Evolutionary conservation across 2,113 vertebrate species (phyloP), one percentile per base, ranked within the genome.

Genomic region (Formicarius rufipectus): DNA sequence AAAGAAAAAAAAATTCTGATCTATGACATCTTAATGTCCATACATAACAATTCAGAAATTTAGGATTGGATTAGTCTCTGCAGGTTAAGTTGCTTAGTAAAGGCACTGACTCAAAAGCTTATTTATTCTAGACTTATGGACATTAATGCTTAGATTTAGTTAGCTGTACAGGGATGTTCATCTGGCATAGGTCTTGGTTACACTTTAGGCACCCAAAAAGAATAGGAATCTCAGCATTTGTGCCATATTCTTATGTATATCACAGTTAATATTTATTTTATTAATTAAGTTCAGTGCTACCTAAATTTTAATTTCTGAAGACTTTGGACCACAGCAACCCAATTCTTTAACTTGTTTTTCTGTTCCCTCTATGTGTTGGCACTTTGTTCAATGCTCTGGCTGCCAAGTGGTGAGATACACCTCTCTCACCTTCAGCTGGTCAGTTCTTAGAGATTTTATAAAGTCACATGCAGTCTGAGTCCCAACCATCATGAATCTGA

Each of bases 151-250:
- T 40, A 79, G 3, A 73, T n/a, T 64, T 27, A 66, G 4, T 4
- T 52, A 25, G n/a, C 33, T 69, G 4, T n/a, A 44, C 10, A 28
- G 6, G 18, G 2, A 23, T 74, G 53, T 62, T 87, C 7, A 62
- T 40, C 22, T 15, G 69, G 22, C 22, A 39, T 13, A 66, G 40
- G 30, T n/a, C 14, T n/a, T 64, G 7, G 7, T 23, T 74, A 40
- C 6, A 2, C 3, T 71, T 8, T 63, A 35, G 50, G 3, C 19
- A 5, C 6, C 12, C 4, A 49, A 58, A 25, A 2, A 2, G 3
- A 91, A 72, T n/a, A 84, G 3, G 5, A 22, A 8, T 37, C 11
- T 62, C 24, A 28, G 4, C 63, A 71, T 55, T 45, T 30, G 17
- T 78, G 9, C 0, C 10, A 39, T 50, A 52, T 28, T n/a, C 12